A percentile compares a stretch with the other conserved stretches of the same genome.
Conservation (phyloP, 1,140 invertebrate species). For the Scaptomyza montana region DNA sequence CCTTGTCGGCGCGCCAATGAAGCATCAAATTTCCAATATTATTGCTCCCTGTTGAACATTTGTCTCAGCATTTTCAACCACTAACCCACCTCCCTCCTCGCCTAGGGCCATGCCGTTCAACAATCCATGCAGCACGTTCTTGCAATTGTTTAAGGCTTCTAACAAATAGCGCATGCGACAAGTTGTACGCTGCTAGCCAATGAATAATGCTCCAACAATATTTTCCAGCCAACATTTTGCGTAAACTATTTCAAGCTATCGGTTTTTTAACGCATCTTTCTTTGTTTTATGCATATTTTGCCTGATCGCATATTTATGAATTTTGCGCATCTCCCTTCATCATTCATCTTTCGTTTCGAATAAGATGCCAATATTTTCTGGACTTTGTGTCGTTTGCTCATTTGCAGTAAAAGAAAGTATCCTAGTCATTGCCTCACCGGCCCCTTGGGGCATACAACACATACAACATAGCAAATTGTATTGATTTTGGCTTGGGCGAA, state of each 20-base stretch:
- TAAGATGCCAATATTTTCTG: conserved; percentile 61
- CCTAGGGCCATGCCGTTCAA: background rate
- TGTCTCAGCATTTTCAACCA: conserved; percentile 45
- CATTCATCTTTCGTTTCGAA: conserved; percentile 55
- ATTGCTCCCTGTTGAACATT: conserved; percentile 77
- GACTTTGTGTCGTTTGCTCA: conserved; percentile 42
- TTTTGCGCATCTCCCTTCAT: conserved; percentile 31
- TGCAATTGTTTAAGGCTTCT: conserved; percentile 66
- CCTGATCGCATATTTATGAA: conserved; percentile 60
- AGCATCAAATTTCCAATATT: conserved; percentile 78
- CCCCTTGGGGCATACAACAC: background rate
- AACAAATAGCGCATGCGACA: conserved; percentile 65
- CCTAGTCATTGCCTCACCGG: conserved; percentile 38
- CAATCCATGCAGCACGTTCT: conserved; percentile 53
- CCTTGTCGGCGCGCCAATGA: conserved; percentile 17
- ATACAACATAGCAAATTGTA: conserved; percentile 36
- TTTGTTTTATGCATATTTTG: conserved; percentile 5
- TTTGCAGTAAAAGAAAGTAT: conserved; percentile 65
- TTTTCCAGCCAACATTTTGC: conserved; percentile 51
- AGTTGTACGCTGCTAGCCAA: conserved; percentile 24
- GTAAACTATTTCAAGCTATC: conserved; percentile 56
- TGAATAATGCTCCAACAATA: conserved; percentile 28
- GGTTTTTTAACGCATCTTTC: background rate
- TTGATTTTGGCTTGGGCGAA: conserved; percentile 52
- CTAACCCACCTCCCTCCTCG: background rate